Base-by-base conservation (phyloP, 2,888 invertebrate species). In the Acleris emargana region DNA sequence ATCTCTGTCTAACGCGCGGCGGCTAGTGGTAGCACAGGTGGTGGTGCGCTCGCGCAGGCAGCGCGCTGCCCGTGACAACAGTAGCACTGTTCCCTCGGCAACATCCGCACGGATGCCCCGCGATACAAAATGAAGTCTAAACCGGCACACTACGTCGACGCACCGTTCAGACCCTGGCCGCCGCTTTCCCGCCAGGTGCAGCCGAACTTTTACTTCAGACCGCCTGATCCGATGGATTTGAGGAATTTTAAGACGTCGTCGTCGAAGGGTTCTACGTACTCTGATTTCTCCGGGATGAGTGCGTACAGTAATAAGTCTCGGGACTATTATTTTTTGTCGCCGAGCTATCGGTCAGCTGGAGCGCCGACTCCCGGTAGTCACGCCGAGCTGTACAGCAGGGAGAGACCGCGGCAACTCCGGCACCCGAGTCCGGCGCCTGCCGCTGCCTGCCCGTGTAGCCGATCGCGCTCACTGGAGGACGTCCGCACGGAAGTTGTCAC, bases 401-500 rank as follows among this genome's bases (percentile, higher is more conserved):
- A 91, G 71, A 81, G 88, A 66, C 83, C 85, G 86, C 71, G 93
- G 80, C 72, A 94, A 93, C 77, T 93, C 84, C 82, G 87, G 68
- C 81, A 82, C 62, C 84, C 85, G 51, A 81, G 83, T 72, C 80
- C 84, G 5, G 79, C 80, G 9, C 71, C 77, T 17, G 78, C 88
- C 9, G 89, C 94, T 11, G 89, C 94, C 3, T 95, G 95, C 74
- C 94, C 94, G 22, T 95, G 95, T 79, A 93, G 92, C 57, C 93
- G 95, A 54, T 95, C 96, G 17, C 93, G 95, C 62, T 96, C 96
- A 2, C 91, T 96, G 83, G 96, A 96, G 76, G 96, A 96, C 77
- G 95, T 96, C 16, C 93, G 95, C 54, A 93, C 94, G 22, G 95
- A 95, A 67, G 91, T 95, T 54, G 94, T 94, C 76, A 91, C 91